Conservation (phyloP, 2,888 invertebrate genomes). For the Desoria tigrina region DNA sequence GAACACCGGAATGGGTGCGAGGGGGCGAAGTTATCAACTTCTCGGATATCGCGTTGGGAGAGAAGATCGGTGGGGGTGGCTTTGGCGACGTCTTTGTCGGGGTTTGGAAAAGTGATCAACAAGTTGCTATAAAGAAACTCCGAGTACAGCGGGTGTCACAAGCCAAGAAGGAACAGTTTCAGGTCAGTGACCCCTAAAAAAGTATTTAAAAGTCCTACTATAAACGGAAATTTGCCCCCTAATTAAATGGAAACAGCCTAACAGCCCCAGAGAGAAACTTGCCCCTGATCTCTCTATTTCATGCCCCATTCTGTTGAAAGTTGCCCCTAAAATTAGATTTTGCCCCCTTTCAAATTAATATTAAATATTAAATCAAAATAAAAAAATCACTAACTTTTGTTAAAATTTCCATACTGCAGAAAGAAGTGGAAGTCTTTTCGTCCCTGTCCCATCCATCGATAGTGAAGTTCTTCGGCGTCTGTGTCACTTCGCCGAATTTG, state of each 20-base stretch:
- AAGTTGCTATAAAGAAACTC: constrained; percentile 24
- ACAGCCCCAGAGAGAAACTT: too few relatives aligned
- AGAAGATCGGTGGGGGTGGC: constrained; percentile 22
- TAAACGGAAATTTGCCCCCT: too few relatives aligned
- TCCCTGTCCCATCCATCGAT: constrained; percentile 13
- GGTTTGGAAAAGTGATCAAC: constrained; percentile 13
- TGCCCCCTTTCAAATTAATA: not conserved
- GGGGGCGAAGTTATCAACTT: constrained; percentile 19
- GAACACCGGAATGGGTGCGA: constrained; percentile 18
- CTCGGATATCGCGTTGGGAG: constrained; percentile 20
- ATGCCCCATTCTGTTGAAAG: too few relatives aligned
- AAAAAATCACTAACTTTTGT: not conserved
- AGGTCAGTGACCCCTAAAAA: too few relatives aligned
- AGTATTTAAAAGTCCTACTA: too few relatives aligned
- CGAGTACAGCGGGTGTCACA: constrained; percentile 24
- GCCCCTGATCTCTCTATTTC: too few relatives aligned
- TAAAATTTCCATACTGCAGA: too few relatives aligned
- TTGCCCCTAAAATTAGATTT: not conserved
- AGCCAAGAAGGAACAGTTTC: constrained; percentile 17
- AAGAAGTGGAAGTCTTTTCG: constrained; percentile 16
- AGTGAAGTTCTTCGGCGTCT: constrained; percentile 16
- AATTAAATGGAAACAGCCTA: too few relatives aligned
- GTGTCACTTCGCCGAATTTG: constrained; percentile 15
- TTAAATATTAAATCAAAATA: not conserved
- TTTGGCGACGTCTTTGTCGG: constrained; percentile 26